Conservation (phyloP, 2,888 invertebrate genomes). For the Polydrusus tereticollis region DNA sequence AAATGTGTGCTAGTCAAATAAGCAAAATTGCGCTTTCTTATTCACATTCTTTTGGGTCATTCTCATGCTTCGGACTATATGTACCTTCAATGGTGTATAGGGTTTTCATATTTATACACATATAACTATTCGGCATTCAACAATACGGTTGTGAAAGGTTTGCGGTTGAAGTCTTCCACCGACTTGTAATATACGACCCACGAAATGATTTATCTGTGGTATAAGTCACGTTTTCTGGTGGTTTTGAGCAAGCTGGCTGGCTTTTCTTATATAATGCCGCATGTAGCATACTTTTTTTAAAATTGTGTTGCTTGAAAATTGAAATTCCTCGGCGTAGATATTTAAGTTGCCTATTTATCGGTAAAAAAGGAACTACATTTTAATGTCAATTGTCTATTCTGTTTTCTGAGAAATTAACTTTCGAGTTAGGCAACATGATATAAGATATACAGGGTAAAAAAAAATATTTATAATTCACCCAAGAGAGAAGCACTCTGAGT, state of each 20-base stretch:
- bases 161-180: background rate
- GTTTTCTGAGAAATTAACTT: too few species aligned
- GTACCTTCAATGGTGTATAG: background rate
- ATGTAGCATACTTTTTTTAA: background rate
- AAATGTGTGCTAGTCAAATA: too few species aligned
- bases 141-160: background rate
- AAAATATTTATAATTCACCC: too few species aligned
- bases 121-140: background rate
- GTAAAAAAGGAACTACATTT: too few species aligned
- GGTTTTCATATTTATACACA: background rate
- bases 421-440: too few species aligned
- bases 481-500: too few species aligned
- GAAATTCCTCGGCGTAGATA: too few species aligned
- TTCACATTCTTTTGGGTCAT: background rate
- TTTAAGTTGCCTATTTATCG: too few species aligned
- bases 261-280: background rate
- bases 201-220: background rate
- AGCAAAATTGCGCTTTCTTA: too few species aligned
- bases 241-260: background rate
- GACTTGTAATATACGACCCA: background rate
- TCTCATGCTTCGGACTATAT: background rate
- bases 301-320: background rate
- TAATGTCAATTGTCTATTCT: too few species aligned
- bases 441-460: too few species aligned
- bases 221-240: conserved; percentile 2